Evolutionary conservation across 64 coral and sea anemone genomes (phyloP).

Genomic region (Montipora capricornis): DNA sequence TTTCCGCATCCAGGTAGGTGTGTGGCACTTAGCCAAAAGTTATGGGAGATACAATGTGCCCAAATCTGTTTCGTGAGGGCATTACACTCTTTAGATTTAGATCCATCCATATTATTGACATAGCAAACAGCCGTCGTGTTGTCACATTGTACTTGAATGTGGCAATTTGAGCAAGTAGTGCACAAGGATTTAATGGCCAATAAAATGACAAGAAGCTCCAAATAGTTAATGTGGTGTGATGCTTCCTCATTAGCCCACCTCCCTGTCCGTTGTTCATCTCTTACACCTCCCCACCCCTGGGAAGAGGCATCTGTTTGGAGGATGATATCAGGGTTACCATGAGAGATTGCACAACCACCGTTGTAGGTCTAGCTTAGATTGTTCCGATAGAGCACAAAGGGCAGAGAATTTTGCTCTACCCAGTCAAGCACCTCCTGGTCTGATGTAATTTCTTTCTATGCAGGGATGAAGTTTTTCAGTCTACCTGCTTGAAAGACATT

Average conservation of each 20-base stretch:
- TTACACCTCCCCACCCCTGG: conserved; percentile 58
- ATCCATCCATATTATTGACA: conserved; percentile 57
- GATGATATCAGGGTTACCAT: conserved; percentile 51
- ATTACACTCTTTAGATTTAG: conserved; percentile 35
- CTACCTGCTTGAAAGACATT: neutral
- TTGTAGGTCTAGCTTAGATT: neutral
- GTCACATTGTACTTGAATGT: conserved; percentile 48
- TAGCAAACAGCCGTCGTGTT: conserved; percentile 62
- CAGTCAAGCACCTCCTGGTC: conserved; percentile 4
- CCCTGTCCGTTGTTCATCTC: conserved; percentile 32
- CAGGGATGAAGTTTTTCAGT: conserved; percentile 22
- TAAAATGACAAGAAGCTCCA: conserved; percentile 38
- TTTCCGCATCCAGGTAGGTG: conserved; percentile 47
- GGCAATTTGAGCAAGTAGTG: neutral
- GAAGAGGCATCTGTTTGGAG: conserved; percentile 64
- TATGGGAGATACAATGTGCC: conserved; percentile 24
- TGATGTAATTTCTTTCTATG: conserved; percentile 41
- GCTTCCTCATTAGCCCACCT: conserved; percentile 53
- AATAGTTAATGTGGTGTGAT: conserved; percentile 54
- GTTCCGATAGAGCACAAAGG: too few species aligned
- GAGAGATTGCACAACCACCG: conserved; percentile 40
- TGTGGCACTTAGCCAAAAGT: conserved; percentile 54
- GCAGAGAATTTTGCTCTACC: neutral
- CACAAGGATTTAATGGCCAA: conserved; percentile 20
- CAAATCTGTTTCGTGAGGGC: conserved; percentile 39